Evolutionary conservation across 1,140 invertebrate genomes (phyloP).

Genomic region (Reticulitermes speratus): DNA sequence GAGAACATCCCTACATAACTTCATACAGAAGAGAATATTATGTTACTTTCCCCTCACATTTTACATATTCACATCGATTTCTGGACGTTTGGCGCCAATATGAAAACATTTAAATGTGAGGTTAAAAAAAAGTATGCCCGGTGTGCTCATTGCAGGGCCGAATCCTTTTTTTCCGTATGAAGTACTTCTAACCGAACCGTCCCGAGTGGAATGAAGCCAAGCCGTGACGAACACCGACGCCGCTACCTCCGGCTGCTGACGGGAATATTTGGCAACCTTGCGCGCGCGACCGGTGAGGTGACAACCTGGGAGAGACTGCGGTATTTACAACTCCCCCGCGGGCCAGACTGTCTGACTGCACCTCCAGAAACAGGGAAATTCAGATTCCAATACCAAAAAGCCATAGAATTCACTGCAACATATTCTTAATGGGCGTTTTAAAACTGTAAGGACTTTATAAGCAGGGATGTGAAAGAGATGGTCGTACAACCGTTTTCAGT

Average conservation of each 20-base stretch:
- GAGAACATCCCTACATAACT: no score
- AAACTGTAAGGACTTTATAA: not conserved
- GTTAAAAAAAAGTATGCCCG: not conserved
- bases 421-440: not conserved
- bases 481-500: not conserved
- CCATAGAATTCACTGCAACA: not conserved
- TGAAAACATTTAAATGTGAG: not conserved
- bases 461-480: not conserved
- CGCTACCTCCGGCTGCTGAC: constrained; percentile 12
- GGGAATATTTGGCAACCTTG: constrained; percentile 24
- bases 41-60: not conserved
- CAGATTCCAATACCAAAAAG: not conserved
- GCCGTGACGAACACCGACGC: constrained; percentile 28
- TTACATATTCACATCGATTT: not conserved
- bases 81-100: not conserved
- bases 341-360: constrained; percentile 23
- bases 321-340: constrained; percentile 33
- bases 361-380: constrained; percentile 23
- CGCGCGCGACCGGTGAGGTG: constrained; percentile 22
- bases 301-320: constrained; percentile 32
- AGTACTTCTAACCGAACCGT: constrained; percentile 26
- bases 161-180: constrained; percentile 24
- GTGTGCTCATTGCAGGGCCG: constrained; percentile 25
- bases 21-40: no score
- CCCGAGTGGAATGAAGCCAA: constrained; percentile 28